phyloP scores from a whole-genome alignment of 2,113 vertebrate genomes.

The Addax nasomaculatus region DNA sequence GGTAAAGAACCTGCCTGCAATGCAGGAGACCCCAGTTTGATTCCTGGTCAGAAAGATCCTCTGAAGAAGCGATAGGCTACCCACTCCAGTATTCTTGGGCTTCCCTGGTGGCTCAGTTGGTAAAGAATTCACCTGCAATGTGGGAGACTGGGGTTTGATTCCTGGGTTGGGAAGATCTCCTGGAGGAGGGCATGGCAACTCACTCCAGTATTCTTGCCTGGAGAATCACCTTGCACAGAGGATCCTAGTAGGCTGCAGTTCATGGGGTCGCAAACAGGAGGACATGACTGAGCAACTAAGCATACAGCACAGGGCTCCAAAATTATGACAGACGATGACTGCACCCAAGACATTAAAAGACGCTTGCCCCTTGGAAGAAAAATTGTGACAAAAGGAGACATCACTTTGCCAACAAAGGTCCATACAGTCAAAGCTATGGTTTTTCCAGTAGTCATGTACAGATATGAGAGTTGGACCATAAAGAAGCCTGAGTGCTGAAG shows the following conservation, averaged over 20 bases:
- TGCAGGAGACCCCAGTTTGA: not conserved
- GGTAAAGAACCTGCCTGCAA: not conserved
- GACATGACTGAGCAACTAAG: not conserved
- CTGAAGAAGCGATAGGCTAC: not conserved
- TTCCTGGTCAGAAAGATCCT: not conserved
- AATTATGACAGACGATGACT: not conserved
- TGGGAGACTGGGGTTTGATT: not conserved
- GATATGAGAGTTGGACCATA: not conserved
- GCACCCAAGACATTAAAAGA: not conserved
- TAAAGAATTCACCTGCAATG: not conserved
- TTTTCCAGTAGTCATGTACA: not conserved
- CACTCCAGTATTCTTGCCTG: not conserved
- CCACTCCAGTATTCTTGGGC: not conserved
- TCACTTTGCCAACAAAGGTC: not conserved
- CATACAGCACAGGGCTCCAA: not conserved
- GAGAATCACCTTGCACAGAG: not conserved
- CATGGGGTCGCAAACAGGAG: not conserved
- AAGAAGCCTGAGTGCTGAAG: not conserved
- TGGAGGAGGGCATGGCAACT: not conserved
- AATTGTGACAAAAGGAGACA: not conserved
- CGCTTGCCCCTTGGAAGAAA: not conserved
- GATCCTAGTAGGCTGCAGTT: not conserved
- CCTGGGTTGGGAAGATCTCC: not conserved
- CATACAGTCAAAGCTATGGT: not conserved
- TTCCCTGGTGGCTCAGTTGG: not conserved